Conservation (phyloP, 1,140 invertebrate species). For the Bathynomus jamesi region DNA sequence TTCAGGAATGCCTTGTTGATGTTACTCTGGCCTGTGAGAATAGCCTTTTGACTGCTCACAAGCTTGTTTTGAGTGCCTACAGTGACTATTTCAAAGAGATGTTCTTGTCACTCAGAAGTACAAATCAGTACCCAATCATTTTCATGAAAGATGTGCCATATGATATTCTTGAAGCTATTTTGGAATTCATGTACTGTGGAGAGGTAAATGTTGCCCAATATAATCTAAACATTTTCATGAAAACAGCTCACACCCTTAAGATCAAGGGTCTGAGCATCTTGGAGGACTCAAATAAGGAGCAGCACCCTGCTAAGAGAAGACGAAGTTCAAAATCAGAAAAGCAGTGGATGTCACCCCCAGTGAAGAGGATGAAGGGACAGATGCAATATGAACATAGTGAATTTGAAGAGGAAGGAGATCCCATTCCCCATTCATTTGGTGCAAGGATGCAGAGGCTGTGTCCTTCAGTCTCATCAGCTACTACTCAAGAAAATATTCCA, state of each 20-base stretch:
- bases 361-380: background rate
- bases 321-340: background rate
- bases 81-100: conserved; percentile 3
- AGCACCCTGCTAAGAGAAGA: background rate
- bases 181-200: conserved; percentile 11
- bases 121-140: conserved; percentile 4
- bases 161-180: background rate
- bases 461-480: no score
- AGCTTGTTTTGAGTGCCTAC: background rate
- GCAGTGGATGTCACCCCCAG: background rate
- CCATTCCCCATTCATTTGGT: no score
- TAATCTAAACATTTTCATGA: conserved; percentile 1
- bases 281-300: background rate
- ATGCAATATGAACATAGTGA: background rate
- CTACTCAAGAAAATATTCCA: no score
- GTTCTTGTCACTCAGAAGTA: background rate
- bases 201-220: conserved; percentile 10
- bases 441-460: no score
- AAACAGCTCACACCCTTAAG: background rate
- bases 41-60: background rate
- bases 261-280: background rate
- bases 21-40: conserved; percentile 4
- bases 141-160: conserved; percentile 4
- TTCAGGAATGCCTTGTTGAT: conserved; percentile 4
- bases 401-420: background rate